Conservation (phyloP, 2,797 vertebrate species). For the Spea hammondii region DNA sequence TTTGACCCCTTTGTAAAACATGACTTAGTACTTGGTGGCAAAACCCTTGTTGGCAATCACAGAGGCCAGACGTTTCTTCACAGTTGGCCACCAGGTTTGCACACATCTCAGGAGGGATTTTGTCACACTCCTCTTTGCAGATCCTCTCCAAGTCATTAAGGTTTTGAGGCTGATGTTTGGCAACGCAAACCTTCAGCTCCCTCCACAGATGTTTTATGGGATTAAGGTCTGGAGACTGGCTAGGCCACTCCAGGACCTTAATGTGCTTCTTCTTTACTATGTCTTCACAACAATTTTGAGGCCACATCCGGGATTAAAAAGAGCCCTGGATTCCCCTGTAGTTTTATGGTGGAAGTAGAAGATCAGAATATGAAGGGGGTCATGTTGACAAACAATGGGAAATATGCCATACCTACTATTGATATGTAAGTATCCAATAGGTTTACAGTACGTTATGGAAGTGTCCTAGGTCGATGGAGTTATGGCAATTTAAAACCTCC, state of each 20-base stretch:
- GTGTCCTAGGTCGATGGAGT: neutral
- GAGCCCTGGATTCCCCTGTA: slow-evolving; percentile 94
- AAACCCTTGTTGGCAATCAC: no score
- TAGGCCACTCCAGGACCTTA: neutral
- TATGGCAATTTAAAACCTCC: neutral
- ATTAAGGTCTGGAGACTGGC: neutral
- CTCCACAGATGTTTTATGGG: no score
- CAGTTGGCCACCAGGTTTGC: no score
- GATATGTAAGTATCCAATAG: slow-evolving; percentile 82
- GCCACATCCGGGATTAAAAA: slow-evolving; percentile 87
- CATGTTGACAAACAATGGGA: slow-evolving; percentile 94
- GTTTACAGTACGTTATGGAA: neutral
- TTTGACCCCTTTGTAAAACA: no score
- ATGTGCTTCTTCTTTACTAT: neutral
- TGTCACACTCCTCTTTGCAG: no score
- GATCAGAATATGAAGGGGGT: slow-evolving; percentile 93
- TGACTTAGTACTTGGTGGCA: no score
- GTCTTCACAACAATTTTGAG: slow-evolving; percentile 89
- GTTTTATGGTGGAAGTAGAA: slow-evolving; percentile 96
- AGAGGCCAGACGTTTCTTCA: no score
- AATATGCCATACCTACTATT: slow-evolving; percentile 91
- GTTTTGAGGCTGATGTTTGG: no score
- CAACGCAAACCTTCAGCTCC: no score
- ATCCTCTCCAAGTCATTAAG: no score
- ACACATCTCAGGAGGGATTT: neutral